phyloP scores from a whole-genome alignment of 1,140 invertebrate species.

The Batillaria attramentaria region DNA sequence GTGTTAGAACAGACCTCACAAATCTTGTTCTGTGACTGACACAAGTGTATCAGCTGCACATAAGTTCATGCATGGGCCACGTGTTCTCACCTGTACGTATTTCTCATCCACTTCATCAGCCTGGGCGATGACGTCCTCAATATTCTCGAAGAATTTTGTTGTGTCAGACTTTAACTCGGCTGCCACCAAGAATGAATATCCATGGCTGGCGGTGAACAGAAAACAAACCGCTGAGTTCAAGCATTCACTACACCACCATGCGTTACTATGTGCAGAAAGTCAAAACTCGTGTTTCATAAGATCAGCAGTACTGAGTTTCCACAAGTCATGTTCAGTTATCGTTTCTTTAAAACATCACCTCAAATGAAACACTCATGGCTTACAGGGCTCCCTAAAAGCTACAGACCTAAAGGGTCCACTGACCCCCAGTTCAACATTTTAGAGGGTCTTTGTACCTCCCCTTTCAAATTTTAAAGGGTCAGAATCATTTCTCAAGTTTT shows the following conservation, averaged over 20 bases:
- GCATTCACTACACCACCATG: neutral
- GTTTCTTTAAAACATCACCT: constrained; percentile 1
- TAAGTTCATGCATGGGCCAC: neutral
- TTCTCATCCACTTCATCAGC: constrained; percentile 95
- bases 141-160: constrained; percentile 79
- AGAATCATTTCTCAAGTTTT: too few relatives aligned
- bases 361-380: too few relatives aligned
- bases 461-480: too few relatives aligned
- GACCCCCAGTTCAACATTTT: too few relatives aligned
- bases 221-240: neutral
- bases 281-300: neutral
- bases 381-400: too few relatives aligned
- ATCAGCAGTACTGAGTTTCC: too few relatives aligned
- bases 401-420: too few relatives aligned
- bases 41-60: neutral
- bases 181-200: constrained; percentile 87
- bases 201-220: constrained; percentile 77
- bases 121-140: constrained; percentile 93
- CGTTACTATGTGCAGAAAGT: neutral
- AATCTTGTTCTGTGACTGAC: neutral
- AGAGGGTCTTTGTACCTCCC: too few relatives aligned
- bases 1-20: too few relatives aligned
- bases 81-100: constrained; percentile 74
- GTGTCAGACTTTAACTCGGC: constrained; percentile 78
- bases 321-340: neutral